Base-by-base conservation (phyloP, 2,797 vertebrate species). In the Monodelphis domestica region DNA sequence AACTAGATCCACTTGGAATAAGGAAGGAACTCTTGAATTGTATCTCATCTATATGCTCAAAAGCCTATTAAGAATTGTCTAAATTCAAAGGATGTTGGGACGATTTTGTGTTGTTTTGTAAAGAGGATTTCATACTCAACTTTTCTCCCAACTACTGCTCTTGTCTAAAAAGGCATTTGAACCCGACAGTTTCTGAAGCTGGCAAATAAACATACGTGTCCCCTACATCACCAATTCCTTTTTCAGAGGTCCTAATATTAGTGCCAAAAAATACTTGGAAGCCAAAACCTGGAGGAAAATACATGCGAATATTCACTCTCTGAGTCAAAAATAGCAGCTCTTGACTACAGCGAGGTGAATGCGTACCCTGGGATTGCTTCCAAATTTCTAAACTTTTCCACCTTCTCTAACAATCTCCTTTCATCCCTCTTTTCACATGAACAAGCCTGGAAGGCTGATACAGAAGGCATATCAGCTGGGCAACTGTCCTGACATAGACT, bases 321-420 rank as follows among this genome's bases (percentile, higher is more conserved):
- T 53, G n/a, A 7, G 59, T 57, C 91, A 70, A 63, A 87, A 92
- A 89, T 15, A 63, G 54, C 87, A 84, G 52, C 51, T 63, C 53
- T 89, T 87, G 15, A 89, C 56, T 52, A 90, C 17, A 93, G 78
- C 14, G 6, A 93, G 88, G 88, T 10, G 5, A 84, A 50, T 84
- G 70, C 4, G 89, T 50, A 93, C 38, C 50, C 14, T 89, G 84
- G 90, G 33, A 88, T 21, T 12, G 38, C 15, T 3, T 29, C 50
- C 78, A 93, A 93, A 89, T 87, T 89, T 92, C 45, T 54, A 89
- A n/a, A 89, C 90, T 93, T 29, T 57, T 87, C 70, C 89, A n/a
- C 89, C 90, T 93, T 29, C 54, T 87, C 70, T 89, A 26, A 54
- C 45, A 56, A 12, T 29, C 70, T 45, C 70, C 38, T 12, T 84